Evolutionary conservation across 2,797 vertebrate genomes (phyloP).

Genomic region (Hyperoplus lanceolatus): DNA sequence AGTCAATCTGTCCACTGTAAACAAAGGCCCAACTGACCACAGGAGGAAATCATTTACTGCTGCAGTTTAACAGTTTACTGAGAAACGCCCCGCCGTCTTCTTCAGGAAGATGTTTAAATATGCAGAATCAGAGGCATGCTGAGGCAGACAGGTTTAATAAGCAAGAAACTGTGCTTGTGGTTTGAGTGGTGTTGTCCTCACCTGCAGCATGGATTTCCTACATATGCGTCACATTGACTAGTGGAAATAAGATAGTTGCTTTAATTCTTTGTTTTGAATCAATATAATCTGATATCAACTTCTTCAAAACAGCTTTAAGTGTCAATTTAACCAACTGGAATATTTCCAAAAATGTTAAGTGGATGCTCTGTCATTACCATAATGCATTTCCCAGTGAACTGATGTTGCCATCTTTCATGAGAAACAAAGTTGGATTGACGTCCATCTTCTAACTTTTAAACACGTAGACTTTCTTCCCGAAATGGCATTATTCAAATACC

Average conservation of each 20-base stretch:
- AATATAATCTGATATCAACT: too few relatives aligned
- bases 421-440: background rate
- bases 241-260: too few relatives aligned
- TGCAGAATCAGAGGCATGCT: constrained; percentile 34
- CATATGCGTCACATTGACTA: too few relatives aligned
- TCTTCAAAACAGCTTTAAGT: background rate
- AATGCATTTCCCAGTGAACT: background rate
- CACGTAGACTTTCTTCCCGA: background rate
- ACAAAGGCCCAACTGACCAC: constrained; percentile 60
- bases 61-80: constrained; percentile 59
- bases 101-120: constrained; percentile 38
- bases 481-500: constrained; percentile 15
- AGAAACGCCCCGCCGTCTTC: constrained; percentile 50
- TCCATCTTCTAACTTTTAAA: constrained; percentile 11
- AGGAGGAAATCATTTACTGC: constrained; percentile 73
- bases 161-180: background rate
- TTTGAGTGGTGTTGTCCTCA: too few relatives aligned
- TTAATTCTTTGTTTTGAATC: too few relatives aligned
- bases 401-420: background rate
- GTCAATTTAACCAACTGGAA: rapidly evolving
- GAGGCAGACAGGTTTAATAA: background rate
- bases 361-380: background rate
- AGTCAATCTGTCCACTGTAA: constrained; percentile 67
- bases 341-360: constrained; percentile 1
- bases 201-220: too few relatives aligned